A percentile compares a stretch with the other conserved stretches of the same genome.
Conservation (phyloP, 2,888 invertebrate species). For the Aspidapion aeneum region DNA sequence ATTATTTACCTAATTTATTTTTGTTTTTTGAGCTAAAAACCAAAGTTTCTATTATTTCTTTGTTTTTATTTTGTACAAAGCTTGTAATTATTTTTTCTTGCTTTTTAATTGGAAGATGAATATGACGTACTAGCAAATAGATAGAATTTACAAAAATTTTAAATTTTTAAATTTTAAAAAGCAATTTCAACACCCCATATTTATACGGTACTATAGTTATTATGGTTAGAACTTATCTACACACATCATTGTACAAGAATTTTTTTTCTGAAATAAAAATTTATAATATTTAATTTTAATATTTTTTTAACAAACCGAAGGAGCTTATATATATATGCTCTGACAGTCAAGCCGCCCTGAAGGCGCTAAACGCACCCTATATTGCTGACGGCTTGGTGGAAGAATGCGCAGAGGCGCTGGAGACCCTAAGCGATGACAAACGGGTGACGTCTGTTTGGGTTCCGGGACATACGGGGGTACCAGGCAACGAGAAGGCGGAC, state of each 20-base stretch:
- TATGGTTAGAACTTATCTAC: background rate
- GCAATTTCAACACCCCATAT: background rate
- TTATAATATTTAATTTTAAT: background rate
- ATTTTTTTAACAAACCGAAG: too few species aligned
- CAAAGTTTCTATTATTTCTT: conserved; percentile 23
- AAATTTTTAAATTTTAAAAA: background rate
- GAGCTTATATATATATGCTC: too few species aligned
- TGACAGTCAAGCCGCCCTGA: too few species aligned
- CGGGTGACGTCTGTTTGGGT: too few species aligned
- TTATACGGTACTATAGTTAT: too few species aligned
- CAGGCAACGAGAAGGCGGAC: too few species aligned
- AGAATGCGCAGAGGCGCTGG: too few species aligned
- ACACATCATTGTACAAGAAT: background rate
- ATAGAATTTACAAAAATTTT: conserved; percentile 13
- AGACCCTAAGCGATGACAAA: too few species aligned
- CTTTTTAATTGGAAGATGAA: conserved; percentile 27
- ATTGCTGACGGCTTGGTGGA: too few species aligned
- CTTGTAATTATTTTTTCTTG: conserved; percentile 30
- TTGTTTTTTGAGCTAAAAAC: conserved; percentile 22
- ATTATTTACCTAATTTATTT: conserved; percentile 15
- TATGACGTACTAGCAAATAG: conserved; percentile 36
- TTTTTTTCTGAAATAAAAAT: background rate
- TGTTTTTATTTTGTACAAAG: conserved; percentile 10
- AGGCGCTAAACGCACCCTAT: too few species aligned
- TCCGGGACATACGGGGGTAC: too few species aligned